These are phyloP conservation scores for Eulemur albifrons DNA, from an alignment of 2,797 vertebrate genomes.

Conservation along the genomic window DNA sequence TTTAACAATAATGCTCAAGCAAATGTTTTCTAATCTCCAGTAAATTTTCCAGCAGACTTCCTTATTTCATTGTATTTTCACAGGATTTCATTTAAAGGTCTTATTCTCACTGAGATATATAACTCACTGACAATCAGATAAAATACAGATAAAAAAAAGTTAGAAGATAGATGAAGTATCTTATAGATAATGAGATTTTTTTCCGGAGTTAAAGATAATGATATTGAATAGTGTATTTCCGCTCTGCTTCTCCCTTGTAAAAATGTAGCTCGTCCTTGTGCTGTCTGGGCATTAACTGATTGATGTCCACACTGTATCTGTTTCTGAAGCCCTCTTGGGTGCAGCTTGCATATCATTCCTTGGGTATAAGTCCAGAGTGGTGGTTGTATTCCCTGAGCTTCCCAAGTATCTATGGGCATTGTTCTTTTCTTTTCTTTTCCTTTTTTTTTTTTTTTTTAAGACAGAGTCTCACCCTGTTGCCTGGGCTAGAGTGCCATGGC, in stretches of 20 bases:
- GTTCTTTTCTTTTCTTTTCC: too few relatives aligned
- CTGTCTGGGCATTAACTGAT: background rate
- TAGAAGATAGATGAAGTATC: background rate
- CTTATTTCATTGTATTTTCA: background rate
- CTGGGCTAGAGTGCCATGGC: too few relatives aligned
- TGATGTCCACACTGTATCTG: background rate
- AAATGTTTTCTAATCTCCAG: background rate
- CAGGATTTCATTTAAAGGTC: background rate
- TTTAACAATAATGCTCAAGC: background rate
- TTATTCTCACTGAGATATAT: background rate
- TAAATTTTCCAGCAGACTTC: background rate
- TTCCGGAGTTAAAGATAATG: background rate
- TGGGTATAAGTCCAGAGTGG: background rate
- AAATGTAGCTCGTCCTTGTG: background rate
- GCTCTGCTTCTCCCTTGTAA: background rate
- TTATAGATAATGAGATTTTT: background rate
- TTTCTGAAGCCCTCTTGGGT: too few relatives aligned
- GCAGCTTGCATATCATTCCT: background rate
- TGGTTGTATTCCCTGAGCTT: background rate
- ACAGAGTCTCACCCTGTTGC: too few relatives aligned
- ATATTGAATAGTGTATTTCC: background rate
- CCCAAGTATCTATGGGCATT: background rate
- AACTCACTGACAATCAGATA: background rate
- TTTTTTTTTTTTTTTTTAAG: too few relatives aligned
- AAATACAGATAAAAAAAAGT: background rate